Base-by-base conservation (phyloP, 2,888 invertebrate species). In the Drosophila prolongata region DNA sequence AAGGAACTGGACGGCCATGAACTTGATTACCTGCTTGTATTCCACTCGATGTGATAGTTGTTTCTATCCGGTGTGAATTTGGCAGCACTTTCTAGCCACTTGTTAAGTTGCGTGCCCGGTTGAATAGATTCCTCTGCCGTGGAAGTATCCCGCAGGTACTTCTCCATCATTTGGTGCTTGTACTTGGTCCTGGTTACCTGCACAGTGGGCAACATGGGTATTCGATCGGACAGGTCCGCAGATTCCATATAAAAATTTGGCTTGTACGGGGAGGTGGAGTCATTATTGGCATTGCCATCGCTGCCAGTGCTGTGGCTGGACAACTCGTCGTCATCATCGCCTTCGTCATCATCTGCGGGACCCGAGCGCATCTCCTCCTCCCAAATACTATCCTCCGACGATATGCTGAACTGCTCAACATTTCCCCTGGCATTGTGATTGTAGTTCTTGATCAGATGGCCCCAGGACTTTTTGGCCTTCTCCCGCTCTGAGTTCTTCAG, bases 331-430 rank as follows among this genome's bases (percentile, higher is more conserved):
- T 68, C 70, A 3, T 77, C 77, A n/a, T 69, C 75, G n/a, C 76
- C 80, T 1, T 76, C 76, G 9, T 87, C 80, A n/a, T 77, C 78
- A 5, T 70, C 78, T 0, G 71, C n/a, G 93, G 93, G 53, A 13
- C 73, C 67, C 6, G 50, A 40, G 6, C 75, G 84, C 81, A 87
- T 80, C 2, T 88, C 89, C 85, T 95, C 96, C 80, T 95, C 95
- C 96, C 96, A 96, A 87, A 96, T 96, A 91, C 96, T 96, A 90
- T 96, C 96, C 69, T 95, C 95, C 0, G 96, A 96, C 77, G 95
- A 95, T 80, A 96, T 96, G 90, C 96, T 96, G 90, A 96, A 96
- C 89, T 96, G 96, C 87, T 96, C 96, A 6, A 96, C 95, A 91
- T 96, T 96, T 11, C 96, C 96, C 72, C 95, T 95, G 0, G 96